Base-by-base conservation (phyloP, 2,888 invertebrate genomes). In the Drosophila nr. medialis region DNA sequence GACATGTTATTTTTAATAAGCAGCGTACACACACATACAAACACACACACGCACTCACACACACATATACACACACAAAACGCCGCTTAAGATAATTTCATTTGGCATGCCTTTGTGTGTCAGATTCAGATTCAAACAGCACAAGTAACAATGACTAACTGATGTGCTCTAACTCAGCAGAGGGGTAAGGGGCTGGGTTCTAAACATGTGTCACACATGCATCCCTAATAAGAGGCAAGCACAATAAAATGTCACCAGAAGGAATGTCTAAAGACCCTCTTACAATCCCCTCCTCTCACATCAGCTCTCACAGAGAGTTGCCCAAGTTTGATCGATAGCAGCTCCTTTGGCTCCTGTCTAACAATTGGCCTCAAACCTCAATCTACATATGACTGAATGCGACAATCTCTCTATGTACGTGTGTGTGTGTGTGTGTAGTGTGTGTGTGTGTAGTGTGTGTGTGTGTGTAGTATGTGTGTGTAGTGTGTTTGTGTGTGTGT, bases 1-100 rank as follows among this genome's bases (percentile, higher is more conserved):
- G 88, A 83, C 85, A 85, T 85, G 85, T 85, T 87, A 85, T 85
- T 85, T 87, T 85, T 85, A 85, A 87, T 85, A 85, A 87, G 85
- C 85, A 73, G 50, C 75, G 27, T 29, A n/a, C 29, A 50, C 13
- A 30, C 15, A 62, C 27, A 38, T 1, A 29, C 8, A 48, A 1
- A 27, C 21, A 64, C 2, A 21, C 1, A 5, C 8, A 4, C 13
- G 30, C 8, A 76, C 2, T 4, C 2, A 45, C 38, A 38, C 18
- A 36, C 18, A 32, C 4, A 32, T 10, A 58, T 0, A 15, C 13
- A 11, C 10, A 11, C 15, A 40, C 59, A 72, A 75, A 77, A 65
- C 80, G 76, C 66, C 87, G 72, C 70, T 73, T 76, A 64, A 77
- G 71, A 80, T 72, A 74, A 74, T 78, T 73, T 76, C 67, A 75